Percentiles rank a stretch among this genome's conserved stretches.
These are phyloP conservation scores for Adrianichthys oophorus DNA, from an alignment of 2,797 vertebrate species.

Conservation along the genomic window DNA sequence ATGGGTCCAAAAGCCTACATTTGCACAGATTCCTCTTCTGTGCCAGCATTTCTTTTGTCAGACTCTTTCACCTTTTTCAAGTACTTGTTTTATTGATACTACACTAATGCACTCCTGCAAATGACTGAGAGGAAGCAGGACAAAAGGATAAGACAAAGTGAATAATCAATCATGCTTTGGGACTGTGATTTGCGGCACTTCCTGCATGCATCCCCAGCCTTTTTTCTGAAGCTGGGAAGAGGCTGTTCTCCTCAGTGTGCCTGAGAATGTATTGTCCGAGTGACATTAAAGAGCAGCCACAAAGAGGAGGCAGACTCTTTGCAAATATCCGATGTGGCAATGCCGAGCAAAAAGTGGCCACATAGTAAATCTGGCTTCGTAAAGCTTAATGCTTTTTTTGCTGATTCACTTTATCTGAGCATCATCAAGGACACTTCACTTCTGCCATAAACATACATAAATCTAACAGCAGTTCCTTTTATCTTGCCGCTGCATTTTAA, in stretches of 20 bases:
- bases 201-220: slow-evolving; percentile 32
- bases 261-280: slow-evolving; percentile 39
- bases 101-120: slow-evolving; percentile 39
- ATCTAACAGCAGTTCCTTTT: slow-evolving; percentile 9
- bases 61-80: slow-evolving; percentile 10
- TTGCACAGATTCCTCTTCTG: slow-evolving; percentile 21
- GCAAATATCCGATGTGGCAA: slow-evolving; percentile 29
- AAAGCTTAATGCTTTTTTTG: slow-evolving; percentile 56
- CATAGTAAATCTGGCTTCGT: slow-evolving; percentile 56
- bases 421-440: slow-evolving; percentile 46
- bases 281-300: slow-evolving; percentile 34
- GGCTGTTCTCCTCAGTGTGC: slow-evolving; percentile 27
- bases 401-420: slow-evolving; percentile 51
- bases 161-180: slow-evolving; percentile 50
- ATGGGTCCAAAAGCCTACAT: slow-evolving; percentile 28
- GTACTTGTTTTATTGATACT: slow-evolving; percentile 51
- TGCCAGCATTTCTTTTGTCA: slow-evolving; percentile 19
- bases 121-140: slow-evolving; percentile 39
- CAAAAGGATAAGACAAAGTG: slow-evolving; percentile 31
- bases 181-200: neutral
- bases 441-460: slow-evolving; percentile 21
- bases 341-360: slow-evolving; percentile 28
- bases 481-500: slow-evolving; percentile 13
- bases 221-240: slow-evolving; percentile 34
- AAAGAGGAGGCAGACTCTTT: slow-evolving; percentile 41